phyloP scores from a whole-genome alignment of 2,113 vertebrate genomes.

The Riparia riparia region DNA sequence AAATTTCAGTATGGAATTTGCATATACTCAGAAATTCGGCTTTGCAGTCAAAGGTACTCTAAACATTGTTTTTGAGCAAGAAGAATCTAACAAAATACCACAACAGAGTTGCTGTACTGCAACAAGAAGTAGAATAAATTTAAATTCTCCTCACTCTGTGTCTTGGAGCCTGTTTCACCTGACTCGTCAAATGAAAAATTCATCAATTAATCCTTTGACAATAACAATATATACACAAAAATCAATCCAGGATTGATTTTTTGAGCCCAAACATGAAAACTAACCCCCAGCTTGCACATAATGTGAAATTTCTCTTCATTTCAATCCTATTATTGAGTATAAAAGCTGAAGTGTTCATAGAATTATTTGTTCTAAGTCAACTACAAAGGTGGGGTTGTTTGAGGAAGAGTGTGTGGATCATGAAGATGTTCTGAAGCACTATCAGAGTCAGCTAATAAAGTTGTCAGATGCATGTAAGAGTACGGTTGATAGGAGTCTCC shows the following conservation, averaged over 20 bases:
- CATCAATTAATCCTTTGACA: conserved; percentile 90
- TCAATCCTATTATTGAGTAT: conserved; percentile 80
- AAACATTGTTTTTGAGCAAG: conserved; percentile 19
- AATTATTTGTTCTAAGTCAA: conserved; percentile 84
- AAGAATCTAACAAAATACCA: conserved; percentile 55
- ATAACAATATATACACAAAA: conserved; percentile 86
- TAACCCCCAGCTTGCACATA: conserved; percentile 72
- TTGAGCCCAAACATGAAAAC: conserved; percentile 80
- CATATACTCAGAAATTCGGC: background rate
- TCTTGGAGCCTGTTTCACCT: conserved; percentile 75
- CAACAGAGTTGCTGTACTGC: conserved; percentile 65
- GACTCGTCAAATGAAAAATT: conserved; percentile 92
- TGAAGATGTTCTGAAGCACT: conserved; percentile 66
- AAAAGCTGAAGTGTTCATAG: conserved; percentile 78
- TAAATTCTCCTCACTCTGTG: conserved; percentile 82
- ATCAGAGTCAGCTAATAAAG: conserved; percentile 87
- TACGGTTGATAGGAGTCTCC: conserved; percentile 85
- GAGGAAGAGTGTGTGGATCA: conserved; percentile 63
- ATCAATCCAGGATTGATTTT: conserved; percentile 89
- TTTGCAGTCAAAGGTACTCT: background rate
- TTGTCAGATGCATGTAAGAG: conserved; percentile 88
- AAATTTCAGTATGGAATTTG: background rate
- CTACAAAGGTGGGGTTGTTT: conserved; percentile 80
- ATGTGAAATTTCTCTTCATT: conserved; percentile 85
- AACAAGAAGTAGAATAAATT: conserved; percentile 76